Evolutionary conservation across 2,888 invertebrate genomes (phyloP).

Genomic region (Ptychoptera contaminata): DNA sequence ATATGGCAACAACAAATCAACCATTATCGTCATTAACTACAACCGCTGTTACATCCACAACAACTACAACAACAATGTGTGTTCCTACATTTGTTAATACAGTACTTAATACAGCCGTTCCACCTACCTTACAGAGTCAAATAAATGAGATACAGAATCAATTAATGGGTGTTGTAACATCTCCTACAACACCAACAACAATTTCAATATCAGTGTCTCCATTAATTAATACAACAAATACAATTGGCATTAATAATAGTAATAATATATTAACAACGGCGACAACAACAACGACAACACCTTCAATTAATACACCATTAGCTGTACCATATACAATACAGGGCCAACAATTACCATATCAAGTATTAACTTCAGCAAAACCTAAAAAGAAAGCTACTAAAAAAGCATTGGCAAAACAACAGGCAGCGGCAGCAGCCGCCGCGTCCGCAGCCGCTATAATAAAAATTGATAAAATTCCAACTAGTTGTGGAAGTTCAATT

Average conservation of each 20-base stretch:
- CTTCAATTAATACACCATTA: constrained; percentile 2
- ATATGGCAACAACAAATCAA: not conserved
- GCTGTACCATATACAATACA: constrained; percentile 6
- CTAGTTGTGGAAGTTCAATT: constrained; percentile 7
- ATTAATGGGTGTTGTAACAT: constrained; percentile 11
- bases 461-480: constrained; percentile 12
- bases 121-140: constrained; percentile 14
- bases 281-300: not conserved
- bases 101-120: constrained; percentile 9
- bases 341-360: constrained; percentile 2
- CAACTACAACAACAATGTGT: constrained; percentile 5
- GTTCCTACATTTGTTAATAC: constrained; percentile 12
- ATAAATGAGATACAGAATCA: constrained; percentile 16
- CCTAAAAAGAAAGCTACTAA: constrained; percentile 5
- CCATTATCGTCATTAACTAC: not conserved
- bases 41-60: not conserved
- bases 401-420: not conserved
- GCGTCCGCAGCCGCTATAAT: constrained; percentile 1
- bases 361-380: not conserved
- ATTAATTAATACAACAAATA: too few relatives aligned
- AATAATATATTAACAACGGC: not conserved
- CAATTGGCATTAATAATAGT: too few relatives aligned
- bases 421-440: constrained; percentile 5
- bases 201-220: constrained; percentile 3
- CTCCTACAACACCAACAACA: constrained; percentile 6